phyloP scores from a whole-genome alignment of 2,888 invertebrate genomes.

The Pogonocherus hispidulus region DNA sequence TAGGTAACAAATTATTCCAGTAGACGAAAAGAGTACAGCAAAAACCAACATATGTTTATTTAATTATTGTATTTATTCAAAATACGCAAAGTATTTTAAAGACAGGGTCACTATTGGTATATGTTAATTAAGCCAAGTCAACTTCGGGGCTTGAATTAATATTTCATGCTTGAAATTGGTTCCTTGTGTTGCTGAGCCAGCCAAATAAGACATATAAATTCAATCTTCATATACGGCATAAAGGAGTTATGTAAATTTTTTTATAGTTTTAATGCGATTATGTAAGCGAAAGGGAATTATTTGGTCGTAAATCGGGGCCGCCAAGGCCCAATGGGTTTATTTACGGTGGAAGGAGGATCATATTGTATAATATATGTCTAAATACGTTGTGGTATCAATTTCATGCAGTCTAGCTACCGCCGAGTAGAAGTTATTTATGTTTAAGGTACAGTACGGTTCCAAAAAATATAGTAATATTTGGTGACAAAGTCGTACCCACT shows the following conservation, averaged over 20 bases:
- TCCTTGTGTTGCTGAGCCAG: not conserved
- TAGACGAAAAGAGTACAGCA: too few species aligned
- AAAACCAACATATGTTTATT: too few species aligned
- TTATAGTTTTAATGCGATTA: conserved; percentile 16
- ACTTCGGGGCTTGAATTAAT: conserved; percentile 7
- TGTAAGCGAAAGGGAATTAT: conserved; percentile 21
- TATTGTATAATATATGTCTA: not conserved
- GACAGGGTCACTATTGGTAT: too few species aligned
- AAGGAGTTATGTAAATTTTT: conserved; percentile 28
- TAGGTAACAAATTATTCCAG: too few species aligned
- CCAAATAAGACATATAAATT: conserved; percentile 28
- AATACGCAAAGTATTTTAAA: too few species aligned
- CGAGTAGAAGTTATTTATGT: not conserved
- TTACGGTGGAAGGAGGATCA: conserved; percentile 14
- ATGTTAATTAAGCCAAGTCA: not conserved
- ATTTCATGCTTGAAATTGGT: conserved; percentile 15
- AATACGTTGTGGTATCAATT: not conserved
- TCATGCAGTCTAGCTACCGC: not conserved
- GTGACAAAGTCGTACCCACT: too few species aligned
- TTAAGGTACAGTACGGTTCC: not conserved
- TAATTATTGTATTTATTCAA: too few species aligned
- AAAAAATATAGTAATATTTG: too few species aligned
- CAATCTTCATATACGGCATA: conserved; percentile 20
- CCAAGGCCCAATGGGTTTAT: conserved; percentile 15
- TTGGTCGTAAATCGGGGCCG: conserved; percentile 14